These are phyloP conservation scores for Cheumatopsyche charites DNA, from an alignment of 1,140 invertebrate species.

Conservation along the genomic window DNA sequence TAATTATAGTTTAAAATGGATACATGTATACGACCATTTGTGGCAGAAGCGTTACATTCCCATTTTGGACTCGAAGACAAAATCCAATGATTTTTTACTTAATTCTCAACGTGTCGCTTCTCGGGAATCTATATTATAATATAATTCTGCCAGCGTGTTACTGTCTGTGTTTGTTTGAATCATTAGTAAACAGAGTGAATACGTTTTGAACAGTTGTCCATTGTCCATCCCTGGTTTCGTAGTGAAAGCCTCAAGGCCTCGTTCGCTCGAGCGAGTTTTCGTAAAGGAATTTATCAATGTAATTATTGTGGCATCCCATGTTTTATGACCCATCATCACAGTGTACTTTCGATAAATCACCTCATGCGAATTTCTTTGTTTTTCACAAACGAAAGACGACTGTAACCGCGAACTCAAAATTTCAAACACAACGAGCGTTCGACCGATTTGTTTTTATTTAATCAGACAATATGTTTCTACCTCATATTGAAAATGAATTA, in stretches of 20 bases:
- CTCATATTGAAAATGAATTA: background rate
- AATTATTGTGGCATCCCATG: constrained; percentile 42
- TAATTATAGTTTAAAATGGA: background rate
- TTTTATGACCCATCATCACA: constrained; percentile 37
- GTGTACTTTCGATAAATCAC: constrained; percentile 36
- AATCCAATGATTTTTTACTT: too few relatives aligned
- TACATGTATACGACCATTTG: too few relatives aligned
- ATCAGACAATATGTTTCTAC: too few relatives aligned
- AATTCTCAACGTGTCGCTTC: too few relatives aligned
- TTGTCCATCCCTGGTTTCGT: constrained; percentile 5
- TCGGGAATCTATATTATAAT: too few relatives aligned
- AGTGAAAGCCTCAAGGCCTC: constrained; percentile 31
- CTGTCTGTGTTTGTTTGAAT: too few relatives aligned
- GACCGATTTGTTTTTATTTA: background rate
- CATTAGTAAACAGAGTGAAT: background rate
- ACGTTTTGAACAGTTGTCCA: background rate
- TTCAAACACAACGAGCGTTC: background rate
- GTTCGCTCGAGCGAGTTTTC: constrained; percentile 36
- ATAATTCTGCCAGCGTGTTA: too few relatives aligned
- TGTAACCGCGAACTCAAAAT: too few relatives aligned
- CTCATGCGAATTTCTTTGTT: constrained; percentile 24
- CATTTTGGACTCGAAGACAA: too few relatives aligned
- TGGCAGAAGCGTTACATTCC: background rate
- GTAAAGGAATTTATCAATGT: constrained; percentile 41
- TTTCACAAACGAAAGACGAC: background rate